Base-by-base conservation (phyloP, 2,888 invertebrate species). In the Pristionchus mayeri region DNA sequence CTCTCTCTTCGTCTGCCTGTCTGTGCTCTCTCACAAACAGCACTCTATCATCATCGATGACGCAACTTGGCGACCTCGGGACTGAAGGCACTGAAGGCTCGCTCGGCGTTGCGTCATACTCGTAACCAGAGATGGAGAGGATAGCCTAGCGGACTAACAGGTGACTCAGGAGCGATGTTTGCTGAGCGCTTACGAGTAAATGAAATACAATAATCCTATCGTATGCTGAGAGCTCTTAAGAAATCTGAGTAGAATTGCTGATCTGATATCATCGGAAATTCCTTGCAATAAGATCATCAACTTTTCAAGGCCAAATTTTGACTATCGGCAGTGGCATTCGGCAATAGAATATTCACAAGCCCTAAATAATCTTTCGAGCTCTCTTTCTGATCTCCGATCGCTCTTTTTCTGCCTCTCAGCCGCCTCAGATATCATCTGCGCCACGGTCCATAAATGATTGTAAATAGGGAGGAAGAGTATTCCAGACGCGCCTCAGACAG, bases 371-470 rank as follows among this genome's bases (percentile, higher is more conserved):
- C 13, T n/a, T n/a, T n/a, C n/a, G n/a, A 44, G 44, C 6, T 44
- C 44, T 44, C 44, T 44, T 13, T 44, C 6, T 44, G 6, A 6
- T 44, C 44, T 44, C 44, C 6, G 44, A 6, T 9, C 44, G 7
- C 7, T 9, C 44, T 44, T 44, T 44, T 44, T 44, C 44, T 44
- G 44, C 13, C 21, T n/a, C 54, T 21, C 21, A 57, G n/a, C 63
- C 3, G 34, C 30, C 63, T 63, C 21, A 11, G 63, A 63, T 63
- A 34, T 7, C 34, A 63, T 63, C 63, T 34, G 63, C 63, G 63
- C 30, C 63, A 63, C 63, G 63, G 63, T 34, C 34, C 63, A 18
- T 63, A 63, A 63, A 63, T 63, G 63, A 34, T 63, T 63, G 63
- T 63, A 63, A 37, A 63, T 24, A 6, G 13, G 63, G 18, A 37